Percentiles rank a stretch among this genome's conserved stretches.
Conservation (phyloP, 2,888 invertebrate species). For the Polyploca ridens region DNA sequence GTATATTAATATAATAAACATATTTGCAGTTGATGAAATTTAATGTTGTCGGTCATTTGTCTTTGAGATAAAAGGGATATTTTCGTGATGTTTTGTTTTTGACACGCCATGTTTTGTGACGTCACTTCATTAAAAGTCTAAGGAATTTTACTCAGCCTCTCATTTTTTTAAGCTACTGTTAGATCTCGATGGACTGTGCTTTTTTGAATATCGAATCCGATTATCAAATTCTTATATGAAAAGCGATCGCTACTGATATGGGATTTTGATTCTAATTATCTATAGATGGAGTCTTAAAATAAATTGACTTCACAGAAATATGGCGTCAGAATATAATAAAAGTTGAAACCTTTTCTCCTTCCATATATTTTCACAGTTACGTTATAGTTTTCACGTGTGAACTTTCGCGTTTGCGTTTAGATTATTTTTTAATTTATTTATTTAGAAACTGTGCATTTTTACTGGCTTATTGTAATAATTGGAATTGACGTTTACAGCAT, state of each 20-base stretch:
- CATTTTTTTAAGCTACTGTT: neutral
- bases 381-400: slow-evolving; percentile 14
- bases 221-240: neutral
- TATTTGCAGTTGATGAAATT: slow-evolving; percentile 55
- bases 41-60: slow-evolving; percentile 61
- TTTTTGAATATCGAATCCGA: neutral
- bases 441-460: slow-evolving; percentile 16
- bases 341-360: slow-evolving; percentile 39
- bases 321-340: slow-evolving; percentile 29
- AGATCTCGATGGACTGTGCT: neutral
- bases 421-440: slow-evolving; percentile 14
- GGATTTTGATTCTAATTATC: neutral
- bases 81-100: slow-evolving; percentile 41
- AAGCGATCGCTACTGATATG: neutral
- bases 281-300: neutral
- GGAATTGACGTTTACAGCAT: slow-evolving; percentile 29
- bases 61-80: slow-evolving; percentile 55
- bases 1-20: slow-evolving; percentile 39
- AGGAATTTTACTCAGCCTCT: neutral
- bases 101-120: slow-evolving; percentile 33
- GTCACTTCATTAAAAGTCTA: slow-evolving; percentile 17
- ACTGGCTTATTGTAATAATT: slow-evolving; percentile 20
- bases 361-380: slow-evolving; percentile 30
- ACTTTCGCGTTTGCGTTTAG: slow-evolving; percentile 7
- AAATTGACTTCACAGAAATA: slow-evolving; percentile 38